Evolutionary conservation across 2,888 invertebrate genomes (phyloP).

Genomic region (Dasypolia templi): DNA sequence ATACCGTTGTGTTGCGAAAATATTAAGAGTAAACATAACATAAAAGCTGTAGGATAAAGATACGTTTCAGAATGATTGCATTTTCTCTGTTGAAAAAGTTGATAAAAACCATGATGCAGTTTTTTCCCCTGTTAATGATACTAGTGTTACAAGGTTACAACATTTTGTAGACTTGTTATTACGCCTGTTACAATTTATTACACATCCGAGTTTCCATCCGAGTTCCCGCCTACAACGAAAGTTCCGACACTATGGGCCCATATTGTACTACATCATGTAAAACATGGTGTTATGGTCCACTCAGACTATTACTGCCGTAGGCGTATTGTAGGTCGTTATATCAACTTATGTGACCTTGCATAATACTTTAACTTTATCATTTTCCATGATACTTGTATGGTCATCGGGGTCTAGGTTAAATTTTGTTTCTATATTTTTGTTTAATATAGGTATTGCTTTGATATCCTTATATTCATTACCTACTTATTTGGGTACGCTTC

Average conservation of each 20-base stretch:
- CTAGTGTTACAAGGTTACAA: conserved; percentile 41
- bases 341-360: conserved; percentile 74
- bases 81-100: conserved; percentile 21
- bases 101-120: conserved; percentile 25
- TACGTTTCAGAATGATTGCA: conserved; percentile 41
- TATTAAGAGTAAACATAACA: conserved; percentile 35
- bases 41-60: conserved; percentile 29
- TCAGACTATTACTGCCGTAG: conserved; percentile 70
- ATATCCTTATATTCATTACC: conserved; percentile 46
- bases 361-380: conserved; percentile 66
- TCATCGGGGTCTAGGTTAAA: conserved; percentile 63
- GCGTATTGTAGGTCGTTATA: conserved; percentile 56
- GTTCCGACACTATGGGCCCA: conserved; percentile 72
- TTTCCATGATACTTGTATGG: conserved; percentile 62
- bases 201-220: conserved; percentile 61
- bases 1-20: conserved; percentile 31
- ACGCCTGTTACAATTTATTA: conserved; percentile 59
- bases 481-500: conserved; percentile 57
- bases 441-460: conserved; percentile 37
- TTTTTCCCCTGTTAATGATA: conserved; percentile 3
- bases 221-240: conserved; percentile 69
- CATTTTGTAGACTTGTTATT: conserved; percentile 41
- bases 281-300: conserved; percentile 73
- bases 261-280: conserved; percentile 70
- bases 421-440: conserved; percentile 58